Percentiles rank a stretch among this genome's conserved stretches.
phyloP scores from a whole-genome alignment of 2,113 vertebrate species.

The Lophotis ruficrista region DNA sequence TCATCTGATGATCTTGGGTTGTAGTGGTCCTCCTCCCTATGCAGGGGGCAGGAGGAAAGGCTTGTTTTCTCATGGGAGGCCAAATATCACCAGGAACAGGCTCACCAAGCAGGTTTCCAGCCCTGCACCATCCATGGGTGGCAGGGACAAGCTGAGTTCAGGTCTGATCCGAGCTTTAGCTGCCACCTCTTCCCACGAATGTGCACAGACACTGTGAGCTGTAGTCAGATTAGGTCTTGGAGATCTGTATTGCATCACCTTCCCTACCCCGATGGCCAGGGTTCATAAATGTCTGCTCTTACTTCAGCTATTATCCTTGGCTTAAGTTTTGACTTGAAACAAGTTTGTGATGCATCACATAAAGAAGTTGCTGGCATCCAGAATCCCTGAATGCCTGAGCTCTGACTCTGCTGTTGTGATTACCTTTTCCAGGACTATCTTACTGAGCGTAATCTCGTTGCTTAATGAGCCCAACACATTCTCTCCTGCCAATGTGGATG shows the following conservation, averaged over 20 bases:
- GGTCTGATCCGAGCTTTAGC: not conserved
- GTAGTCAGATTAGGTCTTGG: not conserved
- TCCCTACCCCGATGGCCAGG: rapidly evolving
- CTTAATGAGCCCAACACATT: slow-evolving; percentile 99
- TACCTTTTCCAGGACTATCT: slow-evolving; percentile 84
- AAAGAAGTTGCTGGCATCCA: not conserved
- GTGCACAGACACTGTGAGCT: rapidly evolving
- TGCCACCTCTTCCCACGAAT: not conserved
- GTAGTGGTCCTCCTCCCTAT: rapidly evolving
- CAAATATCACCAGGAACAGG: not conserved
- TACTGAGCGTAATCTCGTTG: slow-evolving; percentile 97
- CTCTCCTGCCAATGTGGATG: slow-evolving; percentile 96
- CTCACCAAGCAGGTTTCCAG: not conserved
- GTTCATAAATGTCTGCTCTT: not conserved
- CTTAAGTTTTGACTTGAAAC: not conserved
- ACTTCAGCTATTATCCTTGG: not conserved
- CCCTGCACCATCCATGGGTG: not conserved
- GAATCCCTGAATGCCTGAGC: rapidly evolving
- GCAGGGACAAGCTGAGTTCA: not conserved
- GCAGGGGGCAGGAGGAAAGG: not conserved
- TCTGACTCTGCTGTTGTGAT: slow-evolving; percentile 17
- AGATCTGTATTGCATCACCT: not conserved
- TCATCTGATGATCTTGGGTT: no score
- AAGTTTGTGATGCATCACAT: not conserved
- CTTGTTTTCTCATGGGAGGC: not conserved